Base-by-base conservation (phyloP, 2,888 invertebrate species). In the Drosophila acutilabella region DNA sequence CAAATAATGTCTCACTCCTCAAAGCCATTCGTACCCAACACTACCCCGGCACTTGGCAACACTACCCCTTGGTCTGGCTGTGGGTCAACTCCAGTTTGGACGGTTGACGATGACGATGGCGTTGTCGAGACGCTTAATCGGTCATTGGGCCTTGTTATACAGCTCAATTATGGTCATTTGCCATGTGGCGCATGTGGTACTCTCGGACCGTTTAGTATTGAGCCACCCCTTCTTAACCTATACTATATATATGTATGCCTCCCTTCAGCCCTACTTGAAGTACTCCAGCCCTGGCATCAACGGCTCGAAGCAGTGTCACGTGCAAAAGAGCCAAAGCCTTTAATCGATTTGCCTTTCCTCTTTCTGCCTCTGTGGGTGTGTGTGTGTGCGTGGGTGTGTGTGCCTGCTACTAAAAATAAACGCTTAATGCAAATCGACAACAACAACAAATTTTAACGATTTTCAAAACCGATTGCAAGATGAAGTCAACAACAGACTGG, bases 141-240 rank as follows among this genome's bases (percentile, higher is more conserved):
- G 87, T 83, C 87, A 88, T 82, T 82, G 81, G 81, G 89, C 83
- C 81, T 88, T 86, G 87, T 88, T 82, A 83, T 86, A 88, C 89
- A 83, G 81, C 81, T 82, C 81, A 88, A 82, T 82, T 82, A 82
- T 86, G 81, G 73, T 78, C 89, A 87, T 88, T 82, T 80, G 89
- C 89, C 89, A 86, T 82, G 81, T 82, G 88, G 67, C 76, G 86
- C 86, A 88, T 74, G 74, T 64, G 64, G 54, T 69, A 59, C 64
- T 52, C 54, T 48, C 48, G 59, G 48, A 20, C 47, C 56, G 56
- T 48, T 45, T 59, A 36, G 38, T 45, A 51, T 53, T 53, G 59
- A 61, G 38, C 44, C 59, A 60, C 71, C 71, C 76, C 76, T 75
- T 51, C 76, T 75, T 51, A 54, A 54, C 70, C 75, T 57, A 44